Evolutionary conservation across 2,797 vertebrate species (phyloP), one percentile per base, ranked within the genome.

Genomic region (Platalea minor): DNA sequence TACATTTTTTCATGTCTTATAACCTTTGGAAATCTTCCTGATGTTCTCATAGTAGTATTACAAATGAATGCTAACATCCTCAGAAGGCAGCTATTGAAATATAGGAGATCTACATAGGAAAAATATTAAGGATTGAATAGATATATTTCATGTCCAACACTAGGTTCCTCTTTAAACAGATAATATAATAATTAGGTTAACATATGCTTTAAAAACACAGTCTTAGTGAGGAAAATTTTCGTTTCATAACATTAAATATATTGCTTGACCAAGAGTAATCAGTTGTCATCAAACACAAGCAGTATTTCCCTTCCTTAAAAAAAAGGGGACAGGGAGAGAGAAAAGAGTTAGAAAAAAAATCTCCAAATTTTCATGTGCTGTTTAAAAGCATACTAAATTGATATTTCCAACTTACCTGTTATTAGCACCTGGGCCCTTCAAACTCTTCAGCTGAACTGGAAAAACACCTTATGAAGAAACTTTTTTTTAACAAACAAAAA

Each of bases 271-370:
- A 46, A 39, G 10, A 78, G 11, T 28, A 35, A 85, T 20, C 39
- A 61, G 9, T 29, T 60, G 25, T 46, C 37, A 64, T 17, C 18
- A 73, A 65, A 51, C 26, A 50, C 12, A 77, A 60, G 11, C 9
- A 54, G 16, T 17, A 35, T 48, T 67, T 35, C 7, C 6, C 5
- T 51, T 39, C 29, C 75, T 61, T 7, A 63, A n/a, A 24, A 61
- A n/a, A 35, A 26, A 5, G 1, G 1, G 4, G 12, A 3, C 14
- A 17, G 0, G 5, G 3, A 3, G 8, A 26, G 12, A 51, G 6
- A 75, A 77, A 39, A 72, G 12, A 53, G 2, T 2, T 33, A 35
- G 77, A 56, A 45, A 11, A 25, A 10, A 9, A 17, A 37, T 17
- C 35, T 57, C 21, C 46, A 75, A 28, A 37, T 76, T 54, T 63